Base-by-base conservation (phyloP, 2,113 vertebrate species). In the Phalacrocorax pelagicus region DNA sequence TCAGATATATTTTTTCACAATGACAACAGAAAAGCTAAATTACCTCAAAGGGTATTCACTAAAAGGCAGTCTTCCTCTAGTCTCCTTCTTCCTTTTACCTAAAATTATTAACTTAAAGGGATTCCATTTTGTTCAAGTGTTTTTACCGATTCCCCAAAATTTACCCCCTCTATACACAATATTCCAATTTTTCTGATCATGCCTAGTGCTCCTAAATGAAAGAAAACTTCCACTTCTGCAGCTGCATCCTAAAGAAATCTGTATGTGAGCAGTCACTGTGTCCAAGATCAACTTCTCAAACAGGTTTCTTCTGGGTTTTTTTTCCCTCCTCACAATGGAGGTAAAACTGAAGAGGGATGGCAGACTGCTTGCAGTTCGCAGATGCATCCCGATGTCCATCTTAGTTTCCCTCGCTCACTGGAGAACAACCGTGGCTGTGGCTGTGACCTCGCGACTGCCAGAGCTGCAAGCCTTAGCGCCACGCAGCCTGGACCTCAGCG, bases 361-460 rank as follows among this genome's bases (percentile, higher is more conserved):
- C 61, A 73, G 16, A 38, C 52, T 26, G 36, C 34, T 0, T 51
- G 65, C 57, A 38, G 14, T 65, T 65, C 80, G n/a, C 40, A 54
- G 77, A 20, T 73, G 44, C n/a, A 22, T 13, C 55, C 27, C 23
- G 29, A 10, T 52, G 40, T 34, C 13, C 15, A 19, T 38, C 51
- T 65, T 22, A 18, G 46, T 71, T 88, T 51, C 54, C 34, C 38
- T 59, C 58, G 73, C 52, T 81, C 47, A 5, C 2, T 57, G 42
- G 38, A 62, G 29, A 80, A 42, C 69, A 32, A 34, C 15, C 38
- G 21, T 61, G 61, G 6, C 63, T 38, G 20, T 22, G 26, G 8
- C 23, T 30, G 52, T 1, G 0, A 8, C 70, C 38, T 63, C 7
- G 0, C 1, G 5, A 30, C 49, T 49, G 29, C 55, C 29, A 29